Base-by-base conservation (phyloP, 1,140 invertebrate genomes). In the Bombyx mori region DNA sequence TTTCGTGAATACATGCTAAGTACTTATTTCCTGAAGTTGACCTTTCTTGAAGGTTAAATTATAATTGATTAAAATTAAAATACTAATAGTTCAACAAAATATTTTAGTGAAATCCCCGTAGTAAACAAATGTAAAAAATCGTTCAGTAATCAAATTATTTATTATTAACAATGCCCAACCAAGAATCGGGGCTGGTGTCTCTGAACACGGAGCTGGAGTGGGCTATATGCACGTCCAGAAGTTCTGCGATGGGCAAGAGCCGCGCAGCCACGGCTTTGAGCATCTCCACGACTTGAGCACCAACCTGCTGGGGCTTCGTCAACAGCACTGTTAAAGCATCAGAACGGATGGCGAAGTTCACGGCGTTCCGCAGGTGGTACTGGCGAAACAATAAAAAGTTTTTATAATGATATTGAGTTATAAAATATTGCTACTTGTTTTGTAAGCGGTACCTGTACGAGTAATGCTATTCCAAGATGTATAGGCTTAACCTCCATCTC, bases 101-200 rank as follows among this genome's bases (percentile, higher is more conserved):
- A 5, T 5, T 35, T 35, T 35, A 35, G 4, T 35, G 26, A 3
- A 35, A 35, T 35, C 2, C 26, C 26, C 26, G 26, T 35, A 5
- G 4, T 35, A 35, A 1, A 5, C 4, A 35, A 35, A 35, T 5
- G 26, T 5, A 35, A 2, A 35, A 5, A 35, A 5, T 1, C 26
- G 4, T 35, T 35, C 26, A 35, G 26, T 3, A 35, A 35, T 35
- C 26, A 35, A 35, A 3, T 50, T 77, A 63, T 78, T 82, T 84
- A 73, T 80, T 79, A 68, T 82, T 81, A 43, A 82, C 78, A 22
- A 85, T 85, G 1, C 77, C 75, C 0, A 85, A 69, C 82, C 82
- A 85, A 0, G 77, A 82, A 0, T 69, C 53, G 0, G 79, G 78
- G 43, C 77, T 78, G 12, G 77, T 74, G 50, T 83, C 80, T 52